phyloP scores from a whole-genome alignment of 2,113 vertebrate genomes.

The Formicarius rufipectus region DNA sequence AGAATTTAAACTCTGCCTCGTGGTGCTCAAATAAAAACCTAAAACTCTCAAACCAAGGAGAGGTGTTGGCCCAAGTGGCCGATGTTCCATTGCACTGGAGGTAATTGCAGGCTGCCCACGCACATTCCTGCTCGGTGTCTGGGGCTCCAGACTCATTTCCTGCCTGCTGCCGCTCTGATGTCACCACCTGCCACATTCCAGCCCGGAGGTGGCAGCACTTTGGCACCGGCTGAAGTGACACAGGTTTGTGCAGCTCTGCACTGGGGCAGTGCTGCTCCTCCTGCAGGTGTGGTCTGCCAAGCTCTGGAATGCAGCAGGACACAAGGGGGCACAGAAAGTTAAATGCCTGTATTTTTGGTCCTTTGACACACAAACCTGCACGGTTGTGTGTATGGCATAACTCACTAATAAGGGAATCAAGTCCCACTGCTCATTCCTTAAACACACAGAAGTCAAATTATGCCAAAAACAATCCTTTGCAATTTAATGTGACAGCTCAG shows the following conservation, averaged over 20 bases:
- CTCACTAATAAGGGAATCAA: not conserved
- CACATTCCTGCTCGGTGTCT: slow-evolving; percentile 22
- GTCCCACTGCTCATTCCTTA: not conserved
- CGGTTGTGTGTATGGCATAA: not conserved
- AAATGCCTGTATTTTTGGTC: not conserved
- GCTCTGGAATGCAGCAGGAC: not conserved
- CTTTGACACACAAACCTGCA: not conserved
- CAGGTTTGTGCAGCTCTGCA: not conserved
- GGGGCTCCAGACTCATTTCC: slow-evolving; percentile 22
- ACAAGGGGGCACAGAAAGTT: not conserved
- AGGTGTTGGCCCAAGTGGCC: not conserved
- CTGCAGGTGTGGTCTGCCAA: not conserved
- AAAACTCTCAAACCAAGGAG: not conserved
- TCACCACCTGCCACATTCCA: not conserved
- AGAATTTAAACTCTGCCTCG: not conserved
- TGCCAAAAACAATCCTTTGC: not conserved
- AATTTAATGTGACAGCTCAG: not conserved
- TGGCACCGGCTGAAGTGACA: not conserved
- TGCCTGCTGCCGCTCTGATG: not conserved
- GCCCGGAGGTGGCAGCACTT: not conserved
- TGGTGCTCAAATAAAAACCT: not conserved
- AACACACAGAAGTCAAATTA: not conserved
- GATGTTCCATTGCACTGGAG: not conserved
- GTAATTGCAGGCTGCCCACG: not conserved
- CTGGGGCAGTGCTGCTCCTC: not conserved